These are phyloP conservation scores for Drosophila neocordata DNA, from an alignment of 1,140 invertebrate genomes.

Conservation along the genomic window DNA sequence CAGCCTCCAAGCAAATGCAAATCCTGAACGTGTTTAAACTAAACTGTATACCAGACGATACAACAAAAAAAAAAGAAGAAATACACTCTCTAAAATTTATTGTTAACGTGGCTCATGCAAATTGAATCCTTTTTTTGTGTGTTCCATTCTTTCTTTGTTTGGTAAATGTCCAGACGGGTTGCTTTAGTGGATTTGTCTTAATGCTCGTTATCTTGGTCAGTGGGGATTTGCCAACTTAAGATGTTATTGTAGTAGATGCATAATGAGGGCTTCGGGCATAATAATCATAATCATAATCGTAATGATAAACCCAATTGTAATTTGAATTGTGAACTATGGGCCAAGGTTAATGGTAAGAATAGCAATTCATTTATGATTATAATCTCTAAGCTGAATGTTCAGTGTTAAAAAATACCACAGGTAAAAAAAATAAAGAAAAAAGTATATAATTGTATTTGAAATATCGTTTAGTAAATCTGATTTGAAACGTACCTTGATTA, in stretches of 20 bases:
- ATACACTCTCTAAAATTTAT: conserved; percentile 60
- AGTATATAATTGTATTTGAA: too few relatives aligned
- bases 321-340: conserved; percentile 1
- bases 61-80: conserved; percentile 13
- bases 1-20: conserved; percentile 54
- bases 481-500: too few relatives aligned
- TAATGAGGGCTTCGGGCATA: conserved; percentile 29
- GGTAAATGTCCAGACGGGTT: conserved; percentile 32
- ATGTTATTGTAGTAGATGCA: conserved; percentile 8
- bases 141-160: conserved; percentile 16
- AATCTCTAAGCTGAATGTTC: neutral
- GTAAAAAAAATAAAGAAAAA: too few relatives aligned
- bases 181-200: conserved; percentile 23
- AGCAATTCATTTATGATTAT: neutral
- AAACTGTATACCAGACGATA: neutral
- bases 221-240: conserved; percentile 31
- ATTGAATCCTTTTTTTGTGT: conserved; percentile 58
- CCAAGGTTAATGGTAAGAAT: neutral
- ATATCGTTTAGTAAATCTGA: too few relatives aligned
- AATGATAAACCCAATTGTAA: conserved; percentile 13
- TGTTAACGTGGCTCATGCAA: conserved; percentile 61
- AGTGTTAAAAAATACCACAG: too few relatives aligned
- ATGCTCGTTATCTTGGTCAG: conserved; percentile 13
- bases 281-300: conserved; percentile 10
- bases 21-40: conserved; percentile 65